Base-by-base conservation (phyloP, 2,888 invertebrate species). In the Leptopilina syphax region DNA sequence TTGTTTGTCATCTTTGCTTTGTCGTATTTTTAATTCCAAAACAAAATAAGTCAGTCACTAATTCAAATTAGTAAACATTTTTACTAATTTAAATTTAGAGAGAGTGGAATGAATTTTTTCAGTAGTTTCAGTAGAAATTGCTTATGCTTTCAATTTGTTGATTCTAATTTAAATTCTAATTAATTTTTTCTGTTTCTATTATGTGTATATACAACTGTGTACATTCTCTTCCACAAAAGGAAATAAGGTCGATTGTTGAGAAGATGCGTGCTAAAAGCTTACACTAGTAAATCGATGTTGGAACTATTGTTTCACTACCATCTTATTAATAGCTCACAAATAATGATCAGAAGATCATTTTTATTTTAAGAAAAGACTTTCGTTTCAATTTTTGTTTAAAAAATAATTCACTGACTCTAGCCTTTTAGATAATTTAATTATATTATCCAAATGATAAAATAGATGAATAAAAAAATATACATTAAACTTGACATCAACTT, bases 321-420 rank as follows among this genome's bases (percentile, higher is more conserved):
- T 65, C 13, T 65, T 77, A 77, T 77, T 77, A 77, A 27, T 77
- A 77, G 65, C 65, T 77, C 34, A 34, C 1, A 77, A 77, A 77
- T 77, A 77, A 13, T 27, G 3, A 34, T 34, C 34, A 34, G 34
- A 34, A 34, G 34, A 34, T 34, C 12, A 77, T 27, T 65, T 24
- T n/a, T 77, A 77, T 77, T 77, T 77, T 77, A 18, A n/a, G 60
- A 63, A 34, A 27, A 3, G 13, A 24, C n/a, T 18, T 18, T 18
- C 18, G 18, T 18, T 18, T 18, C 18, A 18, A 18, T 18, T 18
- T 18, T 18, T 18, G 18, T 18, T 18, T 18, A 18, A 18, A 18
- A 77, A 44, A 77, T 13, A 27, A 8, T 13, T 54, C 0, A 3
- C 9, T 9, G 5, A 73, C 6, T 2, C n/a, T n/a, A 50, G 27